Base-by-base conservation (phyloP, 2,797 vertebrate species). In the Fringilla coelebs region DNA sequence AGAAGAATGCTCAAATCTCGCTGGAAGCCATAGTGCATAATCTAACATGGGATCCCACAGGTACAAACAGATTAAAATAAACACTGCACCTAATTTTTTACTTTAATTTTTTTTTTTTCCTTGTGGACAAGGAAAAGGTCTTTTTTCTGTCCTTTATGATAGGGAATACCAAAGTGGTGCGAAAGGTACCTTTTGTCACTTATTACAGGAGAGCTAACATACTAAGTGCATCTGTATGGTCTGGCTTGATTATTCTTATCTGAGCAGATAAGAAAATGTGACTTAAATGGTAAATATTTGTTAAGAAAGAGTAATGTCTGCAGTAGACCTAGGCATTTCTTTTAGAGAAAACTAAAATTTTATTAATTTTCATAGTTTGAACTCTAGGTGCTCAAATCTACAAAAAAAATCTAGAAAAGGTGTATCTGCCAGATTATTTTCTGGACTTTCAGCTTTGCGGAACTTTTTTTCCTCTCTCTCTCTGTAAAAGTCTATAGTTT, bases 31-130 rank as follows among this genome's bases (percentile, higher is more conserved):
- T 98, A 93, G 99, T 98, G 73, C 98, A 98, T 88, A 99, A 99
- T 97, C 97, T 99, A 94, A 98, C 99, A 5, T 99, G 99, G 99
- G 98, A 99, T 96, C 99, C 99, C 11, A 97, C 98, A 98, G 99
- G 99, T 99, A 97, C 87, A 62, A 88, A 65, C 2, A 73, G 8
- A 60, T 58, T 74, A 15, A 90, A 87, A 80, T 24, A 90, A 43
- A 46, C 15, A 38, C 18, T 1, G 1, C 19, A 22, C 10, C 7
- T 70, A 6, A 16, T 34, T 43, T 86, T 71, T 65, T 10, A 43
- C 32, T 66, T 75, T 48, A 22, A 36, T n/a, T 72, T 51, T 75
- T 22, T 13, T 13, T 29, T 8, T 2, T 43, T 73, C 11, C 24
- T 63, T 32, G 3, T 6, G 38, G 26, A 46, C 13, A 67, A 67